phyloP scores from a whole-genome alignment of 2,888 invertebrate genomes.

The Epirrita christyi region DNA sequence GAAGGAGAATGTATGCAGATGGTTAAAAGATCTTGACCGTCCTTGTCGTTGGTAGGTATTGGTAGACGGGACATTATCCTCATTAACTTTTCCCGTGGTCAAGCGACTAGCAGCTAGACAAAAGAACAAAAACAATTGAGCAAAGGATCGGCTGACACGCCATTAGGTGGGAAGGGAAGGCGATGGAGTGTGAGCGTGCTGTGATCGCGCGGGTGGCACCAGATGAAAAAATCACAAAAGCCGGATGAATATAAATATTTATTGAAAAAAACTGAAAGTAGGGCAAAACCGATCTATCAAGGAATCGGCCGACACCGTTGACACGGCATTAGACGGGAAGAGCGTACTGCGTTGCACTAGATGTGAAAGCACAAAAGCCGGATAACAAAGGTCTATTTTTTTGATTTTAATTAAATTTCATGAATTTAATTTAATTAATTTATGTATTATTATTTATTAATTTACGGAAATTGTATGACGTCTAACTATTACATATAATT shows the following conservation, averaged over 20 bases:
- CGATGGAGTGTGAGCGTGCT: constrained; percentile 45
- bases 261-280: background rate
- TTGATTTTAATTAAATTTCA: no score
- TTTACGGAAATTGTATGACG: no score
- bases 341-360: background rate
- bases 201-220: constrained; percentile 31
- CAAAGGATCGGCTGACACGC: constrained; percentile 48
- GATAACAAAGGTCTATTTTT: no score
- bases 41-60: constrained; percentile 5
- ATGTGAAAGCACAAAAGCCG: background rate
- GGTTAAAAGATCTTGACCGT: background rate
- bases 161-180: constrained; percentile 53
- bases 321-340: background rate
- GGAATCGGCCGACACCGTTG: background rate
- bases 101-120: constrained; percentile 26
- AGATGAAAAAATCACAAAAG: background rate
- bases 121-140: constrained; percentile 40
- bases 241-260: constrained; percentile 4
- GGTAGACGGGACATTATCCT: constrained; percentile 11
- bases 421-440: no score
- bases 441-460: no score
- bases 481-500: no score
- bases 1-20: no score
- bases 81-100: constrained; percentile 29
- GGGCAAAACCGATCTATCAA: no score